These are phyloP conservation scores for Sus cebifrons DNA, from an alignment of 2,797 vertebrate species.

Conservation along the genomic window DNA sequence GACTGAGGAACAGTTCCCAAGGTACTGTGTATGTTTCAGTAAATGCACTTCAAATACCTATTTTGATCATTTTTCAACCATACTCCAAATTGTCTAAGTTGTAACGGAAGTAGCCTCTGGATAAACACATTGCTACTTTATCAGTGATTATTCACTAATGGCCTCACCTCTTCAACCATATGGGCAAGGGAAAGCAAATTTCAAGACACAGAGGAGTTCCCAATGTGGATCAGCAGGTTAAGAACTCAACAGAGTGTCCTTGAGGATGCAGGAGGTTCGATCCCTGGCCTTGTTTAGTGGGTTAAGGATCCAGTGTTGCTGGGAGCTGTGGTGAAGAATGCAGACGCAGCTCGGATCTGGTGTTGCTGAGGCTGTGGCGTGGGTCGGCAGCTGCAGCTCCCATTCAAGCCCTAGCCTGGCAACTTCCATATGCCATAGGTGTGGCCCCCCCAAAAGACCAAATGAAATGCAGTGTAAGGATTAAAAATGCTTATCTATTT, in stretches of 20 bases:
- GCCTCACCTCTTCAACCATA: neutral
- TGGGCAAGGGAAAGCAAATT: neutral
- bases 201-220: neutral
- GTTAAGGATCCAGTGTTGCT: no score
- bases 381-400: no score
- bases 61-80: neutral
- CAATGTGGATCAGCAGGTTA: no score
- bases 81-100: neutral
- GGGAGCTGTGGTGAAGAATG: no score
- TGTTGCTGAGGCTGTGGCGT: no score
- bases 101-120: neutral
- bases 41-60: neutral
- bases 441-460: neutral
- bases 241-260: no score
- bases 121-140: neutral
- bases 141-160: neutral
- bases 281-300: no score
- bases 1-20: accelerated
- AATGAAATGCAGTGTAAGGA: neutral
- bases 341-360: no score
- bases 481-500: neutral
- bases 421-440: no score
- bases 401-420: no score
- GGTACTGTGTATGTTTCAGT: accelerated
- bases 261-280: no score